Evolutionary conservation across 1,140 invertebrate species (phyloP).

Genomic region (Platorchestia sp.): DNA sequence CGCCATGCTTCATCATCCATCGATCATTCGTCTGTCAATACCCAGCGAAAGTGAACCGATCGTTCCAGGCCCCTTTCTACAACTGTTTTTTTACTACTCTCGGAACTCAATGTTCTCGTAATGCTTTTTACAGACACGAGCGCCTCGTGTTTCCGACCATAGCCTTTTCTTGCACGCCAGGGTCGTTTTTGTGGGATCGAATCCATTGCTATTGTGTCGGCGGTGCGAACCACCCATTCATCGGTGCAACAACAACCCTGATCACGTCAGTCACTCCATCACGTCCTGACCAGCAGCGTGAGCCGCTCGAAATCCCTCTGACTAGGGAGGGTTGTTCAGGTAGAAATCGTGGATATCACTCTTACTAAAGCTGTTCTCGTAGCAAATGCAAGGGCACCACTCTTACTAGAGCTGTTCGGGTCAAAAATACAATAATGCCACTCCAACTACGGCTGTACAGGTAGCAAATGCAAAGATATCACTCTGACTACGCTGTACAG

Average conservation of each 20-base stretch:
- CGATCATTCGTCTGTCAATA: not conserved
- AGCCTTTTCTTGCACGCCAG: not conserved
- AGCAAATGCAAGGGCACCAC: not conserved
- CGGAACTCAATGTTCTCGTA: not conserved
- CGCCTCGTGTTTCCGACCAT: not conserved
- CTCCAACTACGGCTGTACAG: not conserved
- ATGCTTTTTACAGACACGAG: not conserved
- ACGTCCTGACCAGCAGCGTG: not conserved
- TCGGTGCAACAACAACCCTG: conserved; percentile 5
- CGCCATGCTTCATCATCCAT: not conserved
- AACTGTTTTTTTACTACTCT: not conserved
- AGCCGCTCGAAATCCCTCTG: too few relatives aligned
- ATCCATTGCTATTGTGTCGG: not conserved
- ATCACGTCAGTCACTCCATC: not conserved
- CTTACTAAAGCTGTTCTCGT: not conserved
- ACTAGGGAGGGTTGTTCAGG: too few relatives aligned
- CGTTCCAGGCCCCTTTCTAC: not conserved
- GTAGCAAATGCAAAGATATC: not conserved
- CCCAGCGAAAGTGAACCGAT: not conserved
- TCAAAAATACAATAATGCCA: not conserved
- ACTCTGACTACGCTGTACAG: not conserved
- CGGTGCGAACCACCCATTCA: not conserved
- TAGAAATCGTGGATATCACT: not conserved
- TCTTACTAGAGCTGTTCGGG: not conserved
- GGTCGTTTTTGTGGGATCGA: not conserved